These are phyloP conservation scores for Galbula dea DNA, from an alignment of 2,113 vertebrate genomes.

Conservation along the genomic window DNA sequence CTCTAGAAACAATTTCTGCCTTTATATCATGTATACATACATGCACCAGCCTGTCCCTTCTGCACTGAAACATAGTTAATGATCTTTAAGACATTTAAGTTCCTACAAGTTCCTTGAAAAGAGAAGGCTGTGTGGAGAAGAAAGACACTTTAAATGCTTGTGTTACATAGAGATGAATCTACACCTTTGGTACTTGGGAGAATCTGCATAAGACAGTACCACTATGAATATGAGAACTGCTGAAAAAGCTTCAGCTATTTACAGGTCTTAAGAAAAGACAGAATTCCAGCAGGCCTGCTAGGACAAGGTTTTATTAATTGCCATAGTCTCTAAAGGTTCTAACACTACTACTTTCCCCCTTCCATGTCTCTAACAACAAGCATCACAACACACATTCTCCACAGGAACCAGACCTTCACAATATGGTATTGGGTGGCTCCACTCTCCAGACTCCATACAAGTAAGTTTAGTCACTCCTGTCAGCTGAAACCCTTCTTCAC, in stretches of 20 bases:
- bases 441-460: slow-evolving; percentile 84
- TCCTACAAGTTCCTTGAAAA: neutral
- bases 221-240: neutral
- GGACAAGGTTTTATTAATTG: neutral
- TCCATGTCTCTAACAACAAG: neutral
- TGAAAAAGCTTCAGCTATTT: neutral
- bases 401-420: slow-evolving; percentile 81
- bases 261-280: neutral
- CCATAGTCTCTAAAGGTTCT: neutral
- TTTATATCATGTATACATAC: neutral
- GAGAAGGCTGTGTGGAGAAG: neutral
- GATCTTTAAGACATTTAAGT: neutral
- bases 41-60: neutral
- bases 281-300: neutral
- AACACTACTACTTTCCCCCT: neutral
- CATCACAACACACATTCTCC: neutral
- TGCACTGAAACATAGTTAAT: neutral
- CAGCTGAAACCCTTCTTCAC: slow-evolving; percentile 82
- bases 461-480: slow-evolving; percentile 71
- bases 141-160: neutral
- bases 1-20: neutral
- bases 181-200: neutral
- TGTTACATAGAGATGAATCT: neutral
- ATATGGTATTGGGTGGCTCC: slow-evolving; percentile 76
- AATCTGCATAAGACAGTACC: neutral